Base-by-base conservation (phyloP, 2,113 vertebrate species). In the Tachuris rubrigastra region DNA sequence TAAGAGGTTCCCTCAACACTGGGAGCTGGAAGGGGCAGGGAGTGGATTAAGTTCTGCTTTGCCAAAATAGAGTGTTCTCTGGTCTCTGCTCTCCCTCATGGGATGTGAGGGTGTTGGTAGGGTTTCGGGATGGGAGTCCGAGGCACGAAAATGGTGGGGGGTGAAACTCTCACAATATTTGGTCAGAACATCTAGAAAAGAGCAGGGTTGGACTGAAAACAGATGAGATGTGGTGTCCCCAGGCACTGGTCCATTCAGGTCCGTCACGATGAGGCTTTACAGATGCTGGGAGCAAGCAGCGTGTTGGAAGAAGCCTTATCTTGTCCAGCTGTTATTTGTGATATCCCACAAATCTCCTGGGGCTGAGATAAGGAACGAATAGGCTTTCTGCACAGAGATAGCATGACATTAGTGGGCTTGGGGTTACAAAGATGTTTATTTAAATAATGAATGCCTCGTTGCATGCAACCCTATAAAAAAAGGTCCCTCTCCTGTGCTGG, bases 401-500 rank as follows among this genome's bases (percentile, higher is more conserved):
- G 19, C 3, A 0, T 30, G 87, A 50, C 33, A 8, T 31, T n/a
- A 62, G 75, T 5, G 4, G 59, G 13, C 44, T 46, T 53, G 37
- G 22, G 47, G 22, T 69, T 72, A 63, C 22, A 42, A 49, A 71
- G 55, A 67, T 77, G n/a, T 47, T 37, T 62, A 31, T 19, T 60
- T 37, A 14, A 20, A 28, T 22, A 58, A 50, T n/a, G 16, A 41
- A 23, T 18, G 4, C 30, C 37, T 79, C 1, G 0, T 59, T 65
- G 35, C 5, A 3, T 39, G 16, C 9, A 65, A 10, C 13, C 22
- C 27, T 44, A 2, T 44, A 6, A 35, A 55, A 75, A 62, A 56
- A 14, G 2, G 4, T 6, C 20, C 5, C 5, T 2, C 11, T 88
- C 55, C 58, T 8, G 4, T 2, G 0, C 14, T 62, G 69, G 21